Percentiles rank a stretch among this genome's conserved stretches.
phyloP scores from a whole-genome alignment of 2,888 invertebrate genomes.

The Lycophotia porphyrea region DNA sequence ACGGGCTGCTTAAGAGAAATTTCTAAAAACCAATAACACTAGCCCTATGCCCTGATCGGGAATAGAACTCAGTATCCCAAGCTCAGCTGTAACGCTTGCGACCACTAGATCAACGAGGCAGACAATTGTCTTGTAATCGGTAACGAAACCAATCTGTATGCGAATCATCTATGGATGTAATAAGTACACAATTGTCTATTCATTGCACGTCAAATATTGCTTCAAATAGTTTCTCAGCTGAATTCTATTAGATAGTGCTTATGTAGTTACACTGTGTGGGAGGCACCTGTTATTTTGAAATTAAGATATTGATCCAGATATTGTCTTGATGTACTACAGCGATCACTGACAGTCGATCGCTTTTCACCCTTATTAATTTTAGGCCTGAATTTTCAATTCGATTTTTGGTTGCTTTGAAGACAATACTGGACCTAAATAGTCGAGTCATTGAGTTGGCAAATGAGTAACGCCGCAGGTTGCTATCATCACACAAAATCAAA shows the following conservation, averaged over 20 bases:
- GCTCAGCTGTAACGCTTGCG: not conserved
- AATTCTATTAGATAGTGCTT: not conserved
- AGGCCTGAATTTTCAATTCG: too few species aligned
- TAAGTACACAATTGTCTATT: constrained; percentile 9
- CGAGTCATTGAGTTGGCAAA: too few species aligned
- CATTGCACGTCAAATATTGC: constrained; percentile 25
- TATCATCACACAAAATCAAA: too few species aligned
- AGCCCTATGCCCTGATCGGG: too few species aligned
- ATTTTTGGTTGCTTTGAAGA: too few species aligned
- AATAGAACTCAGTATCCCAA: not conserved
- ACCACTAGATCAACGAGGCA: not conserved
- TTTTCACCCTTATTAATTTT: too few species aligned
- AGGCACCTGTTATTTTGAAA: not conserved
- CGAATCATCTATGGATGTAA: constrained; percentile 8
- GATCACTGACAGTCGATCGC: too few species aligned
- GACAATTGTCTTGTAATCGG: not conserved
- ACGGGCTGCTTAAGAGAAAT: not conserved
- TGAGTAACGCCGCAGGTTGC: too few species aligned
- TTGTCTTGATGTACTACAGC: too few species aligned
- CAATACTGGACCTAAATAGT: too few species aligned
- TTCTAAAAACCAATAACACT: not conserved
- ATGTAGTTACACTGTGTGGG: not conserved
- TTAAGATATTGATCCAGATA: not conserved
- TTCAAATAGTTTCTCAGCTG: constrained; percentile 25
- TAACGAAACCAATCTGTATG: constrained; percentile 31